phyloP scores from a whole-genome alignment of 1,140 invertebrate species.

The Drosophila willistoni region DNA sequence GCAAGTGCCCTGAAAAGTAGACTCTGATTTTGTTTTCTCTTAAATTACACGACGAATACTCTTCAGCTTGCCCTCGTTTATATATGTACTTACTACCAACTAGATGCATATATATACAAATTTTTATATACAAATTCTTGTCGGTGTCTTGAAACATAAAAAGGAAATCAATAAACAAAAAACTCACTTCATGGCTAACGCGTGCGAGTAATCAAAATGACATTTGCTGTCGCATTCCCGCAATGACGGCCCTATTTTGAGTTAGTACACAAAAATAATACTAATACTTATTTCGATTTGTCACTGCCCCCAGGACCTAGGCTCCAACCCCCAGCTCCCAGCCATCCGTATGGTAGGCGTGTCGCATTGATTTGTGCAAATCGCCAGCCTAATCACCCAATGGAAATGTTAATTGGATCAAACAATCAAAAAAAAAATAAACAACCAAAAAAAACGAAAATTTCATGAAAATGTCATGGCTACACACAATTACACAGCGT shows the following conservation, averaged over 20 bases:
- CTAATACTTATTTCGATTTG: constrained; percentile 4
- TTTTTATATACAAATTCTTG: background rate
- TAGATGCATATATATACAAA: constrained; percentile 4
- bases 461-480: constrained; percentile 5
- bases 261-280: constrained; percentile 18
- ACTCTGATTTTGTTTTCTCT: too few relatives aligned
- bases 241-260: constrained; percentile 41
- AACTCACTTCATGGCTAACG: constrained; percentile 36
- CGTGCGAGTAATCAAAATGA: constrained; percentile 59
- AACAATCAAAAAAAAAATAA: constrained; percentile 10
- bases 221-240: constrained; percentile 32
- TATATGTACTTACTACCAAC: background rate
- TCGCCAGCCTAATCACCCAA: constrained; percentile 47
- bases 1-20: too few relatives aligned
- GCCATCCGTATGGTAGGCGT: background rate
- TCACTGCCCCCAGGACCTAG: background rate
- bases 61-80: background rate
- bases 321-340: background rate
- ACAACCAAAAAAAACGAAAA: background rate
- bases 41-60: background rate
- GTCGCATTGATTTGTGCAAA: constrained; percentile 61
- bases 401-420: constrained; percentile 54
- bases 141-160: background rate
- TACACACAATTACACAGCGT: background rate
- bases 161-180: constrained; percentile 51